phyloP scores from a whole-genome alignment of 2,113 vertebrate genomes.

The Laticauda colubrina region DNA sequence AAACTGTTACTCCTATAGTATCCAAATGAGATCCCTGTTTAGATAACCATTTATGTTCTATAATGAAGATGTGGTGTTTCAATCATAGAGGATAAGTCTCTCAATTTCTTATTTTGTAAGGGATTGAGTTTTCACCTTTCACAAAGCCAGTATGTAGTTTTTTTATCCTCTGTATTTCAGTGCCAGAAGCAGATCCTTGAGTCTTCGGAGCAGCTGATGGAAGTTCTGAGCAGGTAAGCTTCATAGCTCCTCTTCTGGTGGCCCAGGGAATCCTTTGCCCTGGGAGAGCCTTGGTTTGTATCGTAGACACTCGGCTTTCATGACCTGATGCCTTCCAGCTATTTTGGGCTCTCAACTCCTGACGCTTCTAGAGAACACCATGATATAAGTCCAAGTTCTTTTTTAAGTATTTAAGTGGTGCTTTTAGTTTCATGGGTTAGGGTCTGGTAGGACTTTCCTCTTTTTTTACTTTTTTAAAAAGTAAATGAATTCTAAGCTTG shows the following conservation, averaged over 20 bases:
- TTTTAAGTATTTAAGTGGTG: not conserved
- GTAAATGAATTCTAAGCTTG: not conserved
- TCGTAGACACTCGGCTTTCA: not conserved
- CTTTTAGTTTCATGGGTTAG: not conserved
- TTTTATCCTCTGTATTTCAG: conserved; percentile 56
- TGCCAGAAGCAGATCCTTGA: conserved; percentile 73
- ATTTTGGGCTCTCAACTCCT: not conserved
- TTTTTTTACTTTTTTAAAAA: not conserved
- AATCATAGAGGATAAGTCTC: not conserved
- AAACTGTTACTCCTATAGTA: not conserved
- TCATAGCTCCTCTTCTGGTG: not conserved
- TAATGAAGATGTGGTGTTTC: not conserved
- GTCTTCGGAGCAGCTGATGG: conserved; percentile 77
- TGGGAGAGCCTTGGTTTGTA: not conserved
- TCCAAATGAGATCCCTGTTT: not conserved
- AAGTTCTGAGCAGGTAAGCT: conserved; percentile 76
- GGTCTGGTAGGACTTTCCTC: not conserved
- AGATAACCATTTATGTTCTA: not conserved
- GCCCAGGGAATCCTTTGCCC: too few species aligned
- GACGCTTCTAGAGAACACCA: not conserved
- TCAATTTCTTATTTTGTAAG: not conserved
- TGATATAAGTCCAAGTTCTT: not conserved
- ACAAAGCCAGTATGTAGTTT: not conserved
- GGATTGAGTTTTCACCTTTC: not conserved
- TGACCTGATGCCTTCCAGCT: not conserved